Evolutionary conservation across 2,113 vertebrate genomes (phyloP), one percentile per base, ranked within the genome.

Genomic region (Pagrus major): DNA sequence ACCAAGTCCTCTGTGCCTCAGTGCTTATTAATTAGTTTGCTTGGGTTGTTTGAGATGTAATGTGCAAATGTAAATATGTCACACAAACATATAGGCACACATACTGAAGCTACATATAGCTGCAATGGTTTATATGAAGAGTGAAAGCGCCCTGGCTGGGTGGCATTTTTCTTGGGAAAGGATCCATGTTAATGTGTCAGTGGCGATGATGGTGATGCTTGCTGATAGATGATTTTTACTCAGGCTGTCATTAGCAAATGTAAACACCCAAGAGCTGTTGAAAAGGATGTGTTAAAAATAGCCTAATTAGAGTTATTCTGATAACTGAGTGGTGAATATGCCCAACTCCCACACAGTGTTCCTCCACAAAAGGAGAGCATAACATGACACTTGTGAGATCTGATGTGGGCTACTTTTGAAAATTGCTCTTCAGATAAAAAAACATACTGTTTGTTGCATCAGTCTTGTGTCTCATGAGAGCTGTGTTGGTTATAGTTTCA

Each of bases 201-300:
- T 73, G 82, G 71, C 31, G 42, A 70, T 93, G 92, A 94, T 87
- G 90, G 23, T 94, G 89, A 94, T 93, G 88, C 85, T 82, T 85
- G 71, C 76, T 92, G 93, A 94, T 91, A 83, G 92, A 90, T 90
- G 91, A 89, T 86, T 87, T 90, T 90, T 83, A 87, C 88, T 83
- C 77, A 27, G 83, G 84, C 90, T 90, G 88, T 91, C 89, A 84
- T 94, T 94, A 92, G 88, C 75, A 84, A 88, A 92, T 86, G 78
- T 91, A 92, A 94, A 92, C 88, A 93, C 81, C 91, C 92, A 41
- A 80, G 80, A 93, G 88, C 86, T 86, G 87, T 92, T 90, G 77
- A 91, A 92, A 89, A 80, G 84, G 78, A 86, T 69, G 88, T 76
- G 87, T 91, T 93, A 94, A 94, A 94, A 95, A 94, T 94, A 94